Evolutionary conservation across 1,140 invertebrate genomes (phyloP), one percentile per base, ranked within the genome.

Genomic region (Sitobion miscanthi): DNA sequence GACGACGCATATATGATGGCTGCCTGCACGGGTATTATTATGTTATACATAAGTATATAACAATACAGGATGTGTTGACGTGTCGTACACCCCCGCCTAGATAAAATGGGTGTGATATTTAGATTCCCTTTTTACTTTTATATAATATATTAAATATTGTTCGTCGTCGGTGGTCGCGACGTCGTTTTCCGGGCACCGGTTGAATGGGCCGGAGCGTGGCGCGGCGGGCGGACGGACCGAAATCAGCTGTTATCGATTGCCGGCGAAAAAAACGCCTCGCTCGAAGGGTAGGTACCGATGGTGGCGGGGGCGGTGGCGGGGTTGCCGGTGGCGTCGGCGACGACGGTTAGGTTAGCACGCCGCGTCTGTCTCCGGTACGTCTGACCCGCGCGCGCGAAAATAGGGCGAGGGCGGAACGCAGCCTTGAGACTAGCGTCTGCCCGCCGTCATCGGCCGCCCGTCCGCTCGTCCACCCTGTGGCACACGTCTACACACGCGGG

Each of bases 161-260:
- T 77, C n/a, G 21, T 30, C 42, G 42, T 3, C 42, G 83, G 38
- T 38, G 23, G 38, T 21, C 7, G 23, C 45, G 86, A 38, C 87
- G 35, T 45, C 42, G 57, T 83, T 91, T 77, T 82, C 90, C 90
- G 69, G 82, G 91, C 91, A 93, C 91, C 91, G 91, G 91, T 93
- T 93, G 91, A 93, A 93, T 93, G 82, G 21, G 91, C 49, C 47
- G 91, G 77, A 82, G 91, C 91, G 49, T 38, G 5, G 38, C 21
- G 38, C 54, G 89, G 30, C n/a, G 8, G 62, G n/a, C n/a, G 62
- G n/a, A 77, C n/a, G 14, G n/a, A 6, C 42, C 45, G n/a, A 35
- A 30, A 83, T 86, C 91, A 93, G 91, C 91, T 93, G 91, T 93
- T 93, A 93, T 93, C 91, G 91, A 93, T 93, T 85, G 91, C 91